Conservation (phyloP, 2,113 vertebrate species). For the Gadus macrocephalus region DNA sequence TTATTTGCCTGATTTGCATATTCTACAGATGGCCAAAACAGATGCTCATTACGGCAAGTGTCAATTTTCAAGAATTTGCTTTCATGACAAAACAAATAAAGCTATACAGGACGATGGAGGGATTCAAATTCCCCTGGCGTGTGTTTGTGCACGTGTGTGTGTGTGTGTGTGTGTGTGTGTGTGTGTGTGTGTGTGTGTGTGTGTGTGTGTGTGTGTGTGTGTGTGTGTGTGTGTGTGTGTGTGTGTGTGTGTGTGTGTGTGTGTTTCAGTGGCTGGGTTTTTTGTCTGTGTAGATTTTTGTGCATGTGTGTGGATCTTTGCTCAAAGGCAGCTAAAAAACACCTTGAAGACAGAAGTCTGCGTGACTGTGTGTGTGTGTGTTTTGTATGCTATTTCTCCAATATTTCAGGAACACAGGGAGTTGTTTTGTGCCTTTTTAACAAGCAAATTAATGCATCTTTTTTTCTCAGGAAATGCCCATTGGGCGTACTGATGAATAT, state of each 20-base stretch:
- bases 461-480: too few relatives aligned
- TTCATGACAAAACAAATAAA: slow-evolving; percentile 77
- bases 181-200: slow-evolving; percentile 20
- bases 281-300: slow-evolving; percentile 2
- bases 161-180: slow-evolving; percentile 16
- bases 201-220: slow-evolving; percentile 7
- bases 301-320: slow-evolving; percentile 11
- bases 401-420: too few relatives aligned
- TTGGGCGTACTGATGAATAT: background rate
- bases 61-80: slow-evolving; percentile 70
- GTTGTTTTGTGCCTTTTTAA: background rate
- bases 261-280: background rate
- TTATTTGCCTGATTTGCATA: slow-evolving; percentile 74
- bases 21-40: slow-evolving; percentile 71
- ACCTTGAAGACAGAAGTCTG: too few relatives aligned
- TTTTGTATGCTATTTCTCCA: too few relatives aligned
- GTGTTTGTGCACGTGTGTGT: slow-evolving; percentile 21
- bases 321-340: too few relatives aligned
- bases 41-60: slow-evolving; percentile 67
- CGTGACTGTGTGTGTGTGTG: too few relatives aligned
- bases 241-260: slow-evolving; percentile 27
- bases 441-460: too few relatives aligned
- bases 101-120: slow-evolving; percentile 63
- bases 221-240: slow-evolving; percentile 21
- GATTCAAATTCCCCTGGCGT: slow-evolving; percentile 52